These are phyloP conservation scores for Hucho hucho DNA, from an alignment of 2,113 vertebrate genomes.

Conservation along the genomic window DNA sequence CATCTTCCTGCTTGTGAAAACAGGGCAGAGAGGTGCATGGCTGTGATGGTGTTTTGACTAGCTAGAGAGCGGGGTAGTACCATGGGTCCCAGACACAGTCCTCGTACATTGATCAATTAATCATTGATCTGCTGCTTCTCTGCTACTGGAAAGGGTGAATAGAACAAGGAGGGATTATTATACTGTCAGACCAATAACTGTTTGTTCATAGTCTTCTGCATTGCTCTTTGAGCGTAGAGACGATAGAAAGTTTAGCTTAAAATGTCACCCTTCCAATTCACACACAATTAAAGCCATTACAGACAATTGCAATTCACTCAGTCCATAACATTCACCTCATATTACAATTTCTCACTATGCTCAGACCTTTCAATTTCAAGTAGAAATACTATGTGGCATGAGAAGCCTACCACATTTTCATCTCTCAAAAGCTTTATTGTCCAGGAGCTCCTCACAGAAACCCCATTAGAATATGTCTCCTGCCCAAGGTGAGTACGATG, in stretches of 20 bases:
- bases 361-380: background rate
- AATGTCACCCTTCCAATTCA: background rate
- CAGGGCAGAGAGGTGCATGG: constrained; percentile 28
- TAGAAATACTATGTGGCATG: constrained; percentile 9
- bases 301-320: background rate
- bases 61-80: constrained; percentile 26
- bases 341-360: background rate
- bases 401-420: constrained; percentile 34
- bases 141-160: too few species aligned
- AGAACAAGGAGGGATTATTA: background rate
- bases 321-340: background rate
- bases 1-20: constrained; percentile 42
- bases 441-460: constrained; percentile 58
- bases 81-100: background rate
- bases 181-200: background rate
- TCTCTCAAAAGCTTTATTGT: constrained; percentile 62
- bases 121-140: constrained; percentile 13
- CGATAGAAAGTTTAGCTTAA: too few species aligned
- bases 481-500: constrained; percentile 64
- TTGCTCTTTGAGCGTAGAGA: background rate
- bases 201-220: background rate
- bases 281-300: background rate
- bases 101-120: constrained; percentile 11
- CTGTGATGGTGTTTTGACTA: constrained; percentile 45
- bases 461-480: constrained; percentile 66